Evolutionary conservation across 2,113 vertebrate species (phyloP).

Genomic region (Balaenoptera acutorostrata): DNA sequence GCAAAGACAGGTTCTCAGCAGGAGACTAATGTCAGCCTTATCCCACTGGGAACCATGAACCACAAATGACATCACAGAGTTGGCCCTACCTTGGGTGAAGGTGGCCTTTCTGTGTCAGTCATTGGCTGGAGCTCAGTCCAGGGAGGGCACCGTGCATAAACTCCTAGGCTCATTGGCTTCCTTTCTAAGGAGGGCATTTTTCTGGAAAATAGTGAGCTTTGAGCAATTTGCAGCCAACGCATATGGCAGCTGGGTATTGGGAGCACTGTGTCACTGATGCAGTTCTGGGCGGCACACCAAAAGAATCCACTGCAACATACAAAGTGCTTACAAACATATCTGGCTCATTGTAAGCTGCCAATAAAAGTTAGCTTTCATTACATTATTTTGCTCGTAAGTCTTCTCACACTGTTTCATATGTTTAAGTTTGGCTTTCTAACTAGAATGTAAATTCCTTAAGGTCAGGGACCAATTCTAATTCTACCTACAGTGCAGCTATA

Average conservation of each 20-base stretch:
- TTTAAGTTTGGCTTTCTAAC: slow-evolving; percentile 49
- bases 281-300: slow-evolving; percentile 3
- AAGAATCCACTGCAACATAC: not conserved
- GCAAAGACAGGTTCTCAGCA: not conserved
- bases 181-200: not conserved
- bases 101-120: not conserved
- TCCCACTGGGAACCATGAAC: not conserved
- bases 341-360: slow-evolving; percentile 36
- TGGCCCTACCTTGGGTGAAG: not conserved
- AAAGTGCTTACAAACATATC: slow-evolving; percentile 36
- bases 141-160: not conserved
- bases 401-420: slow-evolving; percentile 20
- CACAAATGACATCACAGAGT: not conserved
- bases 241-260: not conserved
- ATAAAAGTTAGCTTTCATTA: slow-evolving; percentile 49
- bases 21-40: not conserved
- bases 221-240: not conserved
- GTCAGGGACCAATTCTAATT: slow-evolving; percentile 56
- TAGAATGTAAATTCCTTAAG: slow-evolving; percentile 53
- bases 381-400: slow-evolving; percentile 39
- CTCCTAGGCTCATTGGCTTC: not conserved
- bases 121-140: not conserved
- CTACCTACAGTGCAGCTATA: slow-evolving; percentile 19
- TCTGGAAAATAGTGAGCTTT: not conserved
- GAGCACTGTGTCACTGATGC: not conserved